phyloP scores from a whole-genome alignment of 1,140 invertebrate species.

The Anthonomus grandis region DNA sequence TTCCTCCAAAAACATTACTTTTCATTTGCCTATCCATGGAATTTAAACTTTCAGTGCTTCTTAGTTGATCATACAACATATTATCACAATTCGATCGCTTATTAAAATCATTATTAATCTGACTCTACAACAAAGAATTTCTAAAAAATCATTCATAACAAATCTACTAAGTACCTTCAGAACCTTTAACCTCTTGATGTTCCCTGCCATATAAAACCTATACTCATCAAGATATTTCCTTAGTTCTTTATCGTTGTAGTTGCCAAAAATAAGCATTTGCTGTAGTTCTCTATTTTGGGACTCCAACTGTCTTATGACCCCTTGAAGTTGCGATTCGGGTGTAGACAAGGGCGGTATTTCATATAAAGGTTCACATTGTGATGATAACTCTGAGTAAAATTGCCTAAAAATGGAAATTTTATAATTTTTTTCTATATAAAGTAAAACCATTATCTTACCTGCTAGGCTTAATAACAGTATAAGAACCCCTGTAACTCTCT shows the following conservation, averaged over 20 bases:
- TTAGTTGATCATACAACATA: too few relatives aligned
- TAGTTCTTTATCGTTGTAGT: slow-evolving; percentile 47
- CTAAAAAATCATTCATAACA: too few relatives aligned
- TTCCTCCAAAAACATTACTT: too few relatives aligned
- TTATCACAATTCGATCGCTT: too few relatives aligned
- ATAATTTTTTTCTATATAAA: too few relatives aligned
- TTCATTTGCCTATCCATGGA: too few relatives aligned
- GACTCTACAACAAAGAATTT: too few relatives aligned
- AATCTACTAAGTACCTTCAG: slow-evolving; percentile 55
- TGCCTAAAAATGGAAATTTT: neutral
- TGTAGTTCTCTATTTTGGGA: slow-evolving; percentile 53
- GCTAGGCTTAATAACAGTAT: too few relatives aligned
- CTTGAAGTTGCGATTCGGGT: slow-evolving; percentile 53
- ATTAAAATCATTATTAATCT: too few relatives aligned
- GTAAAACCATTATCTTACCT: too few relatives aligned
- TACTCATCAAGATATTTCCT: slow-evolving; percentile 54
- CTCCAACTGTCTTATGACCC: slow-evolving; percentile 61
- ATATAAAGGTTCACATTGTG: slow-evolving; percentile 13
- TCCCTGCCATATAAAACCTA: slow-evolving; percentile 53
- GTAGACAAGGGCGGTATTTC: slow-evolving; percentile 36
- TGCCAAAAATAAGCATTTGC: slow-evolving; percentile 35
- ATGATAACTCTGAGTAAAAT: slow-evolving; percentile 20
- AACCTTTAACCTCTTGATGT: slow-evolving; percentile 58
- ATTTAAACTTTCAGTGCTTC: too few relatives aligned
- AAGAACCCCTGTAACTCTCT: too few relatives aligned